Evolutionary conservation across 2,888 invertebrate genomes (phyloP).

Genomic region (Mesorhabditis spiculigera): DNA sequence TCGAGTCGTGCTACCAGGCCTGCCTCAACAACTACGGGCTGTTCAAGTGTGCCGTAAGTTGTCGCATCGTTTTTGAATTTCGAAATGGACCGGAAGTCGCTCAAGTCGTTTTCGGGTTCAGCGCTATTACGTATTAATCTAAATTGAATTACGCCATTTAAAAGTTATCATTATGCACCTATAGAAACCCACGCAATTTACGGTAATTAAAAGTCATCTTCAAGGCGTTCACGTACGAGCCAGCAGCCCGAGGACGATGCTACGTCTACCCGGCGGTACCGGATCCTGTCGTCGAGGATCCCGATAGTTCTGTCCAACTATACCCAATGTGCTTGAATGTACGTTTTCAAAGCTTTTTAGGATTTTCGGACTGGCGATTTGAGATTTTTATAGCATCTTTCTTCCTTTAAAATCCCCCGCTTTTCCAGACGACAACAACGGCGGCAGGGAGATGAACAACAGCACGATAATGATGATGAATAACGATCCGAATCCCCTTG

Average conservation of each 20-base stretch:
- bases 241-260: neutral
- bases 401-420: too few species aligned
- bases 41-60: neutral
- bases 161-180: neutral
- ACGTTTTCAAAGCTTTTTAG: neutral
- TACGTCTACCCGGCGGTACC: conserved; percentile 4
- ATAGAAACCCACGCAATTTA: neutral
- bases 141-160: neutral
- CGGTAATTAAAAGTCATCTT: neutral
- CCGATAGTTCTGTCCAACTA: neutral
- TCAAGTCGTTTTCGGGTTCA: neutral
- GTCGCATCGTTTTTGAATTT: neutral
- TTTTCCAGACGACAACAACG: too few species aligned
- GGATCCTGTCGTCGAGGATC: neutral
- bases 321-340: neutral
- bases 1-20: conserved; percentile 6
- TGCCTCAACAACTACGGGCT: conserved; percentile 1
- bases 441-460: too few species aligned
- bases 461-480: too few species aligned
- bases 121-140: neutral
- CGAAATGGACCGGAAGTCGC: too few species aligned
- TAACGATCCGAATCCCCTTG: too few species aligned
- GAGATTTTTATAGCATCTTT: too few species aligned
- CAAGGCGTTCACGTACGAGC: neutral
- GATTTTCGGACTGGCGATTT: too few species aligned